Base-by-base conservation (phyloP, 2,797 vertebrate genomes). In the Eupleurogrammus muticus region DNA sequence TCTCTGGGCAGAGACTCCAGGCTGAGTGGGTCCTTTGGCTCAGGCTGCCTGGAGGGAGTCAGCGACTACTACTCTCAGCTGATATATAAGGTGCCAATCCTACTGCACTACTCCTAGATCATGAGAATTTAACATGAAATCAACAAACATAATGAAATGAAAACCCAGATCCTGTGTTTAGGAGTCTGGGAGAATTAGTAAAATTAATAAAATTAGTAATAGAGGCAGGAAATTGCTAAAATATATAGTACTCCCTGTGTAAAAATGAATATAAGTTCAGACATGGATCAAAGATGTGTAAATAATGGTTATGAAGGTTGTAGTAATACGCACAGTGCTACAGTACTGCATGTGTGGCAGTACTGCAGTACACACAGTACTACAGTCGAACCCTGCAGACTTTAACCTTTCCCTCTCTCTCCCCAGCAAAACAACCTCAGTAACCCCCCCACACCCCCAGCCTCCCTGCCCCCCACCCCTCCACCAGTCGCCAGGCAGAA, bases 61-160 rank as follows among this genome's bases (percentile, higher is more conserved):
- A 96, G 95, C 0, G 98, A 99, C 92, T 98, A 96, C 93, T 99
- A 99, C 93, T 96, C 97, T 14, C 96, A 98, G 80, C 95, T 99
- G 69, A 97, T 98, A 75, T 96, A 96, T 92, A 98, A 99, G 97
- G 97, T 99, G 89, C 38, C 4, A 73, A 10, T 51, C 24, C 19
- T 23, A 5, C 14, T 34, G 9, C 2, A 28, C 1, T 7, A 36
- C 36, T 60, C 11, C 63, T 28, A 28, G n/a, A n/a, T n/a, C n/a
- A n/a, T n/a, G n/a, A n/a, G n/a, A n/a, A n/a, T n/a, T n/a, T n/a
- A n/a, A n/a, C n/a, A n/a, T n/a, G n/a, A n/a, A n/a, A n/a, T n/a
- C n/a, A n/a, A n/a, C n/a, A n/a, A n/a, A n/a, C n/a, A n/a, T n/a
- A n/a, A n/a, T n/a, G n/a, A n/a, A n/a, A n/a, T n/a, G n/a, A n/a